A percentile compares a stretch with the other conserved stretches of the same genome.
These are phyloP conservation scores for Crenuchus spilurus DNA, from an alignment of 2,797 vertebrate genomes.

Conservation along the genomic window DNA sequence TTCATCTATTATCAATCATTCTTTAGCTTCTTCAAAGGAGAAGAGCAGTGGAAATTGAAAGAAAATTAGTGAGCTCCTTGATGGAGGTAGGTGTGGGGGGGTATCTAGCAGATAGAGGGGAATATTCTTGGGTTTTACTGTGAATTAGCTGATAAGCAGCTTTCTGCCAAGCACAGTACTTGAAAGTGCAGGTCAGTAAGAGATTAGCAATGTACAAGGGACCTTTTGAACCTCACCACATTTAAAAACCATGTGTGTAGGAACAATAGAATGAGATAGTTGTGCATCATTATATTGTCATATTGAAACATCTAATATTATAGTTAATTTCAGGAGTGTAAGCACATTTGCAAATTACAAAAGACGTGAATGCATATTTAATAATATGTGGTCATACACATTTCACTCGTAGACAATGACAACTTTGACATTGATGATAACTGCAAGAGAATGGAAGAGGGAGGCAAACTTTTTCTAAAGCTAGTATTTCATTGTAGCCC, in stretches of 20 bases:
- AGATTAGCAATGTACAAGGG: slow-evolving; percentile 29
- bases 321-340: not conserved
- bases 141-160: slow-evolving; percentile 63
- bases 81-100: slow-evolving; percentile 74
- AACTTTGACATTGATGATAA: not conserved
- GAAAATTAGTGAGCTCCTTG: slow-evolving; percentile 80
- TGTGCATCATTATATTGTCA: not conserved
- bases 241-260: not conserved
- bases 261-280: not conserved
- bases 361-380: slow-evolving; percentile 9
- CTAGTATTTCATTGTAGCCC: slow-evolving; percentile 14
- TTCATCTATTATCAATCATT: slow-evolving; percentile 80
- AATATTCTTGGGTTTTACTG: slow-evolving; percentile 63
- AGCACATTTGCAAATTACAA: not conserved
- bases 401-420: not conserved
- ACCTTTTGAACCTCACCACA: slow-evolving; percentile 16
- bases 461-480: slow-evolving; percentile 10
- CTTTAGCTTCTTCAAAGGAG: slow-evolving; percentile 75
- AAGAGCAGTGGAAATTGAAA: slow-evolving; percentile 75
- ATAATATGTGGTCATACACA: not conserved
- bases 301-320: not conserved
- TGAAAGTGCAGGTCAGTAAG: slow-evolving; percentile 35
- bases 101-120: slow-evolving; percentile 54
- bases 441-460: not conserved
- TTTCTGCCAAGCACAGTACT: slow-evolving; percentile 28